Evolutionary conservation across 2,797 vertebrate genomes (phyloP), one percentile per base, ranked within the genome.

Genomic region (Hipposideros larvatus): DNA sequence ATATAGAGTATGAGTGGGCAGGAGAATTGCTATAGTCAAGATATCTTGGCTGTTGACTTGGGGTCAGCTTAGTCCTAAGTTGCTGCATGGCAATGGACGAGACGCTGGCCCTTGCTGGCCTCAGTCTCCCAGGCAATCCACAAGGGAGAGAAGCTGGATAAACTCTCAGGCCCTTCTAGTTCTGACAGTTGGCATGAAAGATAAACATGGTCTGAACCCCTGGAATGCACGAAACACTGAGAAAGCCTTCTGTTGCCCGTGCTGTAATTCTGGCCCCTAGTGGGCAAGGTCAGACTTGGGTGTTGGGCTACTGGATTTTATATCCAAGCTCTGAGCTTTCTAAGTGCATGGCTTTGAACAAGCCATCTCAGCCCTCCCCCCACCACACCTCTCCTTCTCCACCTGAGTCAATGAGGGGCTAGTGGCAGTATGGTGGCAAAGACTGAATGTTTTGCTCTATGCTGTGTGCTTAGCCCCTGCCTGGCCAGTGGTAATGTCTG

Each of bases 181-280:
- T 86, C 53, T 70, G 73, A 26, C 4, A 6, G 11, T 10, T 41
- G 28, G 66, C 63, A 9, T 70, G 65, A 70, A 68, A 51, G 65
- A 15, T 55, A 57, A 91, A 24, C 18, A 13, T 0, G 8, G 4
- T 5, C 13, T n/a, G 41, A 61, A 22, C 0, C 43, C 34, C 51
- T 28, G 14, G 48, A 43, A 28, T 3, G 1, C 19, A 10, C 0
- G 0, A 41, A 51, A 48, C 2, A 8, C 31, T n/a, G 51, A 37
- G 31, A 41, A 19, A 0, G 2, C 37, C 15, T 74, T 53, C 46
- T 0, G 4, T 13, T 28, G 9, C 14, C 77, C 18, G n/a, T 19
- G 48, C n/a, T 82, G 24, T 41, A 21, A 37, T 46, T 46, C 16
- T 16, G 37, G 51, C 7, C 46, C 31, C 8, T 18, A 4, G 0